These are phyloP conservation scores for Phaedon cochleariae DNA, from an alignment of 2,888 invertebrate genomes.

Conservation along the genomic window DNA sequence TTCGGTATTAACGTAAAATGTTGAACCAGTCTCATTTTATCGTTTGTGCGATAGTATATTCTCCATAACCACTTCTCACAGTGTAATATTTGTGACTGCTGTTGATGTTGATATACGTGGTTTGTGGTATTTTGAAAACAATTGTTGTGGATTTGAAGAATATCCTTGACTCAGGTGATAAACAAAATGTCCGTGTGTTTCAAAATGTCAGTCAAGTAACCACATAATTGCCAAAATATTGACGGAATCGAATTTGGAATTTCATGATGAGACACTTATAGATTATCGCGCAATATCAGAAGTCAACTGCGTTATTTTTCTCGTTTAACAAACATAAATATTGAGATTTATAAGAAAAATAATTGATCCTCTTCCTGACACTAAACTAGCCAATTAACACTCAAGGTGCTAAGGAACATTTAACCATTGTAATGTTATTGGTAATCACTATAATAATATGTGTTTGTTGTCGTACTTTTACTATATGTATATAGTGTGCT, in stretches of 20 bases:
- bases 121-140: slow-evolving; percentile 6
- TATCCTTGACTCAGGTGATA: neutral
- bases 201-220: neutral
- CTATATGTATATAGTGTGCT: neutral
- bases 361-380: neutral
- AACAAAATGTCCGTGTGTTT: neutral
- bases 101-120: slow-evolving; percentile 17
- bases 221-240: too few relatives aligned
- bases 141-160: neutral
- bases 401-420: neutral
- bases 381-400: neutral
- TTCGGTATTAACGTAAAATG: slow-evolving; percentile 8
- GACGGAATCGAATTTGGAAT: too few relatives aligned
- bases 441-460: neutral
- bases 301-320: neutral
- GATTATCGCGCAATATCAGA: neutral
- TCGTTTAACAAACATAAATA: neutral
- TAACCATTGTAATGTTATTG: neutral
- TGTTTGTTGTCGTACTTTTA: neutral
- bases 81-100: slow-evolving; percentile 20
- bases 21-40: neutral
- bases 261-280: too few relatives aligned
- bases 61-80: neutral
- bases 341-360: neutral
- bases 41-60: slow-evolving; percentile 10